These are phyloP conservation scores for Ptychadena robeensis DNA, from an alignment of 2,797 vertebrate species.

Conservation along the genomic window DNA sequence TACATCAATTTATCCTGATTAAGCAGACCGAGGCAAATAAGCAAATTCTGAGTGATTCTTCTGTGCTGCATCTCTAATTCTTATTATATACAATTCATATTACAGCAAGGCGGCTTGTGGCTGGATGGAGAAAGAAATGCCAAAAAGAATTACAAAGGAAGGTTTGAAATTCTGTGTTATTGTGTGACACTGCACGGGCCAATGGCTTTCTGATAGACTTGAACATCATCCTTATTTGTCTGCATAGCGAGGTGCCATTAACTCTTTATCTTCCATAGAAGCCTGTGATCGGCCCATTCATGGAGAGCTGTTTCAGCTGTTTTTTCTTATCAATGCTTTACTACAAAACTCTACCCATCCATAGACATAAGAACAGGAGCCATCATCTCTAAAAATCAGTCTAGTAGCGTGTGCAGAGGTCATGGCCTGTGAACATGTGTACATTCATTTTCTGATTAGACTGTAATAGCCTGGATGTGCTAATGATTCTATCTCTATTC, in stretches of 20 bases:
- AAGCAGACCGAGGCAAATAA: constrained; percentile 16
- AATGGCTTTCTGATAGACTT: background rate
- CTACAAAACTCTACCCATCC: no score
- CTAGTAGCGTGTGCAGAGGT: background rate
- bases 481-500: no score
- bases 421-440: background rate
- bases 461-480: no score
- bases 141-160: constrained; percentile 15
- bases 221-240: constrained; percentile 33
- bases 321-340: no score
- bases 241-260: constrained; percentile 2
- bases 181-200: constrained; percentile 18
- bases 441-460: no score
- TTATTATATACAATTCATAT: constrained; percentile 10
- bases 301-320: no score
- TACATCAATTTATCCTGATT: constrained; percentile 19
- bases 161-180: constrained; percentile 18
- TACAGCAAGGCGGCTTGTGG: background rate
- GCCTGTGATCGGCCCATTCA: background rate
- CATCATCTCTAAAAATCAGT: background rate
- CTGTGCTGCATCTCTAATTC: constrained; percentile 9
- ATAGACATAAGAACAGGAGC: background rate
- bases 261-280: background rate
- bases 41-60: background rate
- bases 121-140: constrained; percentile 1